A percentile compares a stretch with the other conserved stretches of the same genome.
phyloP scores from a whole-genome alignment of 2,113 vertebrate genomes.

The human (Homo sapiens) region DNA sequence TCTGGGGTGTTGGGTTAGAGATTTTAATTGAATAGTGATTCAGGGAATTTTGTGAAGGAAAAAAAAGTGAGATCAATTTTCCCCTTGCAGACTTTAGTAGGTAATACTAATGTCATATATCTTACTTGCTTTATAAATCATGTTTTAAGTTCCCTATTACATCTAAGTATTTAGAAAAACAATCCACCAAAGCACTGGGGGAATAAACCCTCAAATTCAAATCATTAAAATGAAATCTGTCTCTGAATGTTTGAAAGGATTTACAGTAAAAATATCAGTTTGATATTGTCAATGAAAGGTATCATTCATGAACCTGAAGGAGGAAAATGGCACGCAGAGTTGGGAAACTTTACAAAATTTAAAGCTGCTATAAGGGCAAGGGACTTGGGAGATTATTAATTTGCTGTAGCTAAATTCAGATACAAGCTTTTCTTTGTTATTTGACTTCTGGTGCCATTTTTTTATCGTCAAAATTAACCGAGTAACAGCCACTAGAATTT shows the following conservation, averaged over 20 bases:
- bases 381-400: conserved; percentile 73
- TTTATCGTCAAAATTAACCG: conserved; percentile 71
- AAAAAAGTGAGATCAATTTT: conserved; percentile 41
- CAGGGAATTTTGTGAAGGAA: conserved; percentile 22
- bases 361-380: conserved; percentile 74
- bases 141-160: conserved; percentile 35
- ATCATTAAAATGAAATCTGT: conserved; percentile 78
- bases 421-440: conserved; percentile 82
- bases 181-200: neutral
- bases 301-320: conserved; percentile 72
- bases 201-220: conserved; percentile 72
- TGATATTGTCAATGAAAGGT: conserved; percentile 83
- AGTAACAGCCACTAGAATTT: conserved; percentile 51
- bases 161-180: conserved; percentile 23
- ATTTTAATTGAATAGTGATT: conserved; percentile 44
- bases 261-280: conserved; percentile 79
- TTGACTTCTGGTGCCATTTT: conserved; percentile 72
- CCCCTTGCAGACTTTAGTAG: conserved; percentile 29
- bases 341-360: conserved; percentile 78
- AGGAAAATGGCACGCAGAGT: conserved; percentile 43
- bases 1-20: neutral
- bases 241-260: conserved; percentile 74
- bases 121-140: conserved; percentile 57
- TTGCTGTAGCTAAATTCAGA: conserved; percentile 79
- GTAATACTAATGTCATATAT: conserved; percentile 58